Evolutionary conservation across 2,113 vertebrate species (phyloP).

Genomic region (Oxygymnocypris stewartii): DNA sequence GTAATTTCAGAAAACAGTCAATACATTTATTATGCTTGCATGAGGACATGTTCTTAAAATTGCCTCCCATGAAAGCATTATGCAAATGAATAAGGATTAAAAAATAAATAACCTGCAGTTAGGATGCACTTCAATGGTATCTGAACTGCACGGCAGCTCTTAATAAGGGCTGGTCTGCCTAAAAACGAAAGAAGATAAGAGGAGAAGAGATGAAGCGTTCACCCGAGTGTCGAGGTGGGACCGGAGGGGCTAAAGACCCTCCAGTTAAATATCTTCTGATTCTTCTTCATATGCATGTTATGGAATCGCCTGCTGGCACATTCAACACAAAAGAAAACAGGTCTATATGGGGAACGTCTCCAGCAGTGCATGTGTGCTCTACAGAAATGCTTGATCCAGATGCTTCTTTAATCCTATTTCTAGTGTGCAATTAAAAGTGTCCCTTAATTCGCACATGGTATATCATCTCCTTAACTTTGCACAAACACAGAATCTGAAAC

Average conservation of each 20-base stretch:
- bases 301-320: not conserved
- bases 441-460: conserved; percentile 36
- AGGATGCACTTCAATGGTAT: not conserved
- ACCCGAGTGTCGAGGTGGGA: not conserved
- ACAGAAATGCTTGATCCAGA: conserved; percentile 62
- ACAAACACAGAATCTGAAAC: conserved; percentile 52
- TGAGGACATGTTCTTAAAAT: not conserved
- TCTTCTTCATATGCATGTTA: conserved; percentile 9
- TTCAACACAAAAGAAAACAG: not conserved
- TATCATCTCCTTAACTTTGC: conserved; percentile 31
- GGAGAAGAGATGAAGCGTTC: not conserved
- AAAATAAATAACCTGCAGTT: conserved; percentile 24
- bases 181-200: not conserved
- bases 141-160: conserved; percentile 12
- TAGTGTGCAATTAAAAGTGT: conserved; percentile 69
- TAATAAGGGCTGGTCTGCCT: not conserved
- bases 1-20: not conserved
- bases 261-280: not conserved
- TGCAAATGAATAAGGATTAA: conserved; percentile 9
- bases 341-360: not conserved
- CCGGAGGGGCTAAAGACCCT: not conserved
- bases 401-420: conserved; percentile 67
- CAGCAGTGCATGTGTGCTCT: conserved; percentile 15
- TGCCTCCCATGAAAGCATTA: not conserved
- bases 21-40: not conserved